A percentile compares a stretch with the other conserved stretches of the same genome.
phyloP scores from a whole-genome alignment of 2,888 invertebrate genomes.

The Pollenia amentaria region DNA sequence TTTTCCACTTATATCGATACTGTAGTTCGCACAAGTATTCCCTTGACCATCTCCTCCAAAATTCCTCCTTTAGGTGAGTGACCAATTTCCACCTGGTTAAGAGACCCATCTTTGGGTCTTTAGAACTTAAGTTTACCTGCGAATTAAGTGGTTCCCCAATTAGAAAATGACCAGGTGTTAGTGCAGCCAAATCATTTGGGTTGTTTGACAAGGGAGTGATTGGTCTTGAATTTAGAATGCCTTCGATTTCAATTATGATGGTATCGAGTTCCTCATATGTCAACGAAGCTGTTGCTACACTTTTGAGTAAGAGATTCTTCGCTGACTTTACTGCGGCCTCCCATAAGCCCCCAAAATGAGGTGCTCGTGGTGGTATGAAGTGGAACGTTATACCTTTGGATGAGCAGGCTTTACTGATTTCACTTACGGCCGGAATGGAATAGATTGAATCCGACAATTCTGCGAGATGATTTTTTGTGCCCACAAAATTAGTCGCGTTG shows the following conservation, averaged over 20 bases:
- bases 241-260: constrained; percentile 10
- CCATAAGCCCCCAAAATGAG: constrained; percentile 11
- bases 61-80: neutral
- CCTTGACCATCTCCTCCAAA: constrained; percentile 7
- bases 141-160: constrained; percentile 17
- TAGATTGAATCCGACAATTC: too few relatives aligned
- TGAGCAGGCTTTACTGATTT: neutral
- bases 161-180: constrained; percentile 43
- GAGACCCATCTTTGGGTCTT: neutral
- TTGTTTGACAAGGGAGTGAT: constrained; percentile 27
- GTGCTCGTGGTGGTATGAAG: neutral
- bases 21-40: neutral
- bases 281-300: neutral
- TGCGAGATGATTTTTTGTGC: too few relatives aligned
- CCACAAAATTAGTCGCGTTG: neutral
- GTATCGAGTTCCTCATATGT: constrained; percentile 35
- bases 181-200: constrained; percentile 3
- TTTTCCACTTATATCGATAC: constrained; percentile 9
- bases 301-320: neutral
- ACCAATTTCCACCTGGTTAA: constrained; percentile 7
- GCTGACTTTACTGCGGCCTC: neutral
- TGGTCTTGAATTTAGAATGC: constrained; percentile 17
- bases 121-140: neutral
- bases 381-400: constrained; percentile 26
- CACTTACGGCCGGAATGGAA: too few relatives aligned